Evolutionary conservation across 1,140 invertebrate genomes (phyloP).

Genomic region (Heterodera schachtii): DNA sequence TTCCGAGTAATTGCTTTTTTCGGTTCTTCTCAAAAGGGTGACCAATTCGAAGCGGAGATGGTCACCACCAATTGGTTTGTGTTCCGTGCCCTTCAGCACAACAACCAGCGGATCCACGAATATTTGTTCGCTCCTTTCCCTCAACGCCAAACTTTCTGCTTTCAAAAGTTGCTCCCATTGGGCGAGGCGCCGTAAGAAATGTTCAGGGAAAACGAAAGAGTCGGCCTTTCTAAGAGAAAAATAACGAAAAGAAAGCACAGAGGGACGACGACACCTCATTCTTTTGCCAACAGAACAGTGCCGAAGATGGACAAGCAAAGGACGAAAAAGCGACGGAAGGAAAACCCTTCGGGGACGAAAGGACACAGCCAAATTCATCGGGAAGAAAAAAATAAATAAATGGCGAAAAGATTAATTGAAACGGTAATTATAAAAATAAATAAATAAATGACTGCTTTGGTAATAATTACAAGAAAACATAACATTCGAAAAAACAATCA

Average conservation of each 20-base stretch:
- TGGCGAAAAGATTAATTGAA: no score
- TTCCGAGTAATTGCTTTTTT: no score
- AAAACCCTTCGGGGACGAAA: not conserved
- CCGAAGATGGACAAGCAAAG: not conserved
- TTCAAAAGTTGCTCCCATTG: constrained; percentile 10
- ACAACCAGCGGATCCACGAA: not conserved
- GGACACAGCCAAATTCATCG: not conserved
- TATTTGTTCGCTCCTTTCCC: not conserved
- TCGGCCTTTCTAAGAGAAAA: not conserved
- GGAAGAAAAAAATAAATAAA: no score
- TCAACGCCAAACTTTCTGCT: not conserved
- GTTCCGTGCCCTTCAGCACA: not conserved
- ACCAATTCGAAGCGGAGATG: not conserved
- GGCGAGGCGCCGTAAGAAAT: not conserved
- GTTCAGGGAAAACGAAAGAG: not conserved
- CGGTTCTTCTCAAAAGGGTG: not conserved
- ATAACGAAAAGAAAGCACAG: constrained; percentile 1
- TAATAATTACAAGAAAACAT: no score
- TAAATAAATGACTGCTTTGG: no score
- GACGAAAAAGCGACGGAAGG: not conserved
- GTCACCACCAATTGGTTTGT: not conserved
- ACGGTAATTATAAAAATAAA: no score
- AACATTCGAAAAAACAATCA: no score
- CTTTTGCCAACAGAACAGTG: not conserved
- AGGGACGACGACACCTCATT: not conserved